Conservation (phyloP, 2,888 invertebrate species). For the Conomelus anceps region DNA sequence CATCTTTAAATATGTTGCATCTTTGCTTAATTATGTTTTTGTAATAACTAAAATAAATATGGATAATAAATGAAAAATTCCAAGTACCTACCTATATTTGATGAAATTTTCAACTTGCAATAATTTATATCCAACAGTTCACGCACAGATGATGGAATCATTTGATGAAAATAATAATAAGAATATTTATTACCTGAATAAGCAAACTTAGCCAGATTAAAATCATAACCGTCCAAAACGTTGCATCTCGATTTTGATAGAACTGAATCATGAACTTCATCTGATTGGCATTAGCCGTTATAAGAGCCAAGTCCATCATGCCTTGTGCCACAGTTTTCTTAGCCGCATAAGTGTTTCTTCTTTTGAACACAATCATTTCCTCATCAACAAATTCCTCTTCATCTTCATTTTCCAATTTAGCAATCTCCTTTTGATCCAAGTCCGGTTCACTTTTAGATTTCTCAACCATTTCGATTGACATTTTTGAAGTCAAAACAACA, state of each 20-base stretch:
- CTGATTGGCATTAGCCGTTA: constrained; percentile 88
- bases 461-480: neutral
- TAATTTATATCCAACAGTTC: neutral
- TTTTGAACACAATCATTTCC: neutral
- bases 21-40: too few relatives aligned
- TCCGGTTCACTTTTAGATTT: neutral
- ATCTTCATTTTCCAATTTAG: neutral
- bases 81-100: too few relatives aligned
- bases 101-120: too few relatives aligned
- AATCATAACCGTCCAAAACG: constrained; percentile 61
- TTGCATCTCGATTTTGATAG: constrained; percentile 23
- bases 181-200: constrained; percentile 56
- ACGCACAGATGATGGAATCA: neutral
- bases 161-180: neutral
- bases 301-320: constrained; percentile 84
- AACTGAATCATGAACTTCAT: constrained; percentile 71
- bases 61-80: too few relatives aligned
- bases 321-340: constrained; percentile 86
- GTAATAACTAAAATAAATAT: too few relatives aligned
- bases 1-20: too few relatives aligned
- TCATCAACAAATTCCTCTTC: neutral
- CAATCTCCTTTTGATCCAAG: neutral
- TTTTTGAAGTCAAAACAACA: neutral
- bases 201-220: constrained; percentile 70
- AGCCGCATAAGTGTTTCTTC: constrained; percentile 72